Percentiles rank a stretch among this genome's conserved stretches.
phyloP scores from a whole-genome alignment of 2,888 invertebrate genomes.

The Lasius platythorax region DNA sequence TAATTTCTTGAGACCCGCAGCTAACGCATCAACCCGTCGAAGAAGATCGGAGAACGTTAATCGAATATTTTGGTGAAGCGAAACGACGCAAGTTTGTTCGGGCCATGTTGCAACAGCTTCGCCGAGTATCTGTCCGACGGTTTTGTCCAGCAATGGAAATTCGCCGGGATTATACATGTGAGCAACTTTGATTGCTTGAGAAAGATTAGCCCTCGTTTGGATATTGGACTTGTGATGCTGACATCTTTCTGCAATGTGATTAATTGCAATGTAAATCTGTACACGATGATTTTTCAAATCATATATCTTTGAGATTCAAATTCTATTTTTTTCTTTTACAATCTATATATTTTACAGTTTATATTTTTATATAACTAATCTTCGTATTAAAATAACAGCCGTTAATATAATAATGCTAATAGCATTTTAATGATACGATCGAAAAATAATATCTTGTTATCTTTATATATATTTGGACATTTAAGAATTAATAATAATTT shows the following conservation, averaged over 20 bases:
- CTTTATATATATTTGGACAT: too few relatives aligned
- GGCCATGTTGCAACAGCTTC: constrained; percentile 87
- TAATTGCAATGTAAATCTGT: neutral
- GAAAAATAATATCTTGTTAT: too few relatives aligned
- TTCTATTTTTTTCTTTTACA: neutral
- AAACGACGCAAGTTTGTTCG: constrained; percentile 88
- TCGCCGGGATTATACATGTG: constrained; percentile 87
- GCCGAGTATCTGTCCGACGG: constrained; percentile 88
- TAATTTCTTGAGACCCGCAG: constrained; percentile 90
- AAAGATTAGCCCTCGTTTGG: neutral
- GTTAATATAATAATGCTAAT: too few relatives aligned
- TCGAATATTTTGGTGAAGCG: constrained; percentile 87
- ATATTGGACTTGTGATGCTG: neutral
- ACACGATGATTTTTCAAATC: neutral
- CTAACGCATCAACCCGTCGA: constrained; percentile 90
- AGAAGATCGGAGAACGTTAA: constrained; percentile 87
- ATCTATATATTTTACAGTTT: neutral
- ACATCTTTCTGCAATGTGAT: constrained; percentile 29
- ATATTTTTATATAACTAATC: neutral
- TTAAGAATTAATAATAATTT: too few relatives aligned
- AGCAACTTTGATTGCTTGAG: constrained; percentile 50
- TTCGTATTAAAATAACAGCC: too few relatives aligned
- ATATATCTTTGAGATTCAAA: neutral
- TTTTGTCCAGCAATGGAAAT: constrained; percentile 87
- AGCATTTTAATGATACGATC: too few relatives aligned